These are phyloP conservation scores for Erebia aethiops DNA, from an alignment of 2,888 invertebrate species.

Conservation along the genomic window DNA sequence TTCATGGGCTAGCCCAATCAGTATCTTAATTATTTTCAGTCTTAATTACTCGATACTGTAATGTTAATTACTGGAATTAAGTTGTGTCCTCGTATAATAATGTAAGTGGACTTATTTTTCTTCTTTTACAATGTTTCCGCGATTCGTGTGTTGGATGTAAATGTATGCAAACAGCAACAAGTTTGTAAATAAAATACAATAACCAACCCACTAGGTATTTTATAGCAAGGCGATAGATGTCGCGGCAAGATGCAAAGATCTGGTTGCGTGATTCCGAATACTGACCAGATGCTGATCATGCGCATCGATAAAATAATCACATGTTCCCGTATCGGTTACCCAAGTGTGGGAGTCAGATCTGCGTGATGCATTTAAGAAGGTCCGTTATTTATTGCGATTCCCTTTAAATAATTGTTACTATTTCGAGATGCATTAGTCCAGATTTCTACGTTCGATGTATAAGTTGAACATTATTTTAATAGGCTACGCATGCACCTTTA, in stretches of 20 bases:
- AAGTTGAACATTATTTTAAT: not conserved
- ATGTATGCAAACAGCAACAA: conserved; percentile 16
- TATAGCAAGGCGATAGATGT: conserved; percentile 27
- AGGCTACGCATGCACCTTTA: not conserved
- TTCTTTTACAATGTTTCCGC: not conserved
- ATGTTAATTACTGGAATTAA: conserved; percentile 2
- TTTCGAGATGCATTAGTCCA: conserved; percentile 17
- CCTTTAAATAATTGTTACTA: conserved; percentile 24
- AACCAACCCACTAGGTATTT: conserved; percentile 11
- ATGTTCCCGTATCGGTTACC: conserved; percentile 65
- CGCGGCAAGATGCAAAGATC: conserved; percentile 31
- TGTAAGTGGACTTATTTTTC: conserved; percentile 2
- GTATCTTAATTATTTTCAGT: not conserved
- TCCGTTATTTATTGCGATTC: conserved; percentile 33
- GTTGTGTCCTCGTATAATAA: not conserved
- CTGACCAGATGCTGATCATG: conserved; percentile 68
- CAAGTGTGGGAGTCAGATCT: conserved; percentile 57
- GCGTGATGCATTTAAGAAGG: conserved; percentile 35
- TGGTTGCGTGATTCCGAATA: conserved; percentile 56
- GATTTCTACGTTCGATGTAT: not conserved
- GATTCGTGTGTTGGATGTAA: conserved; percentile 4
- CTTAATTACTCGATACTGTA: not conserved
- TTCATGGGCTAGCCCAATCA: not conserved
- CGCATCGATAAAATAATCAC: conserved; percentile 73
- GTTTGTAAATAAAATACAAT: conserved; percentile 14